Evolutionary conservation across 2,888 invertebrate species (phyloP).

Genomic region (Cryptocephalus primarius): DNA sequence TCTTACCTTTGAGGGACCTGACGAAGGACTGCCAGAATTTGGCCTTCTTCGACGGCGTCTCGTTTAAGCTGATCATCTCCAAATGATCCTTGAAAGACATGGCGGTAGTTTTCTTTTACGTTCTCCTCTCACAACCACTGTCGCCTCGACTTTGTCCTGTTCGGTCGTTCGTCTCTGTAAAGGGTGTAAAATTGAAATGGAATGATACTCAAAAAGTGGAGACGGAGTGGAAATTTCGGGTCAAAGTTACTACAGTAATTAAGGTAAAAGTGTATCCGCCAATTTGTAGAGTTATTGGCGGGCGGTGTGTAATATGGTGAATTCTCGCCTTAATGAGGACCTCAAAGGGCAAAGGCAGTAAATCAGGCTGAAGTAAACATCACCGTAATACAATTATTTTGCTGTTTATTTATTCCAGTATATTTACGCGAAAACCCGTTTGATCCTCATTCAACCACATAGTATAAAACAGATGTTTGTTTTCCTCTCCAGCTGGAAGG

Average conservation of each 20-base stretch:
- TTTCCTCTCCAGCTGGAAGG: too few species aligned
- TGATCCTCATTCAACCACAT: not conserved
- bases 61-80: conserved; percentile 90
- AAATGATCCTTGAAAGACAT: conserved; percentile 86
- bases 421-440: not conserved
- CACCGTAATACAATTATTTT: too few species aligned
- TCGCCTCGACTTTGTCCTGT: conserved; percentile 35
- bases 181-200: conserved; percentile 2
- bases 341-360: too few species aligned
- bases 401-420: too few species aligned
- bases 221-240: not conserved
- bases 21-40: conserved; percentile 91
- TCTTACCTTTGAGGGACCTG: conserved; percentile 76
- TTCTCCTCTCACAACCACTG: conserved; percentile 28
- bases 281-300: too few species aligned
- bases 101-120: conserved; percentile 23
- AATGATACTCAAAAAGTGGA: not conserved
- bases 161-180: conserved; percentile 63
- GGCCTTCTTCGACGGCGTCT: conserved; percentile 84
- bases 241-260: too few species aligned
- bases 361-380: not conserved
- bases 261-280: too few species aligned
- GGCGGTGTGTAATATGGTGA: too few species aligned
- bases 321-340: not conserved
- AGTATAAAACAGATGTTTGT: too few species aligned